Percentiles rank a stretch among this genome's conserved stretches.
Conservation (phyloP, 2,113 vertebrate species). For the Pycnonotus jocosus region DNA sequence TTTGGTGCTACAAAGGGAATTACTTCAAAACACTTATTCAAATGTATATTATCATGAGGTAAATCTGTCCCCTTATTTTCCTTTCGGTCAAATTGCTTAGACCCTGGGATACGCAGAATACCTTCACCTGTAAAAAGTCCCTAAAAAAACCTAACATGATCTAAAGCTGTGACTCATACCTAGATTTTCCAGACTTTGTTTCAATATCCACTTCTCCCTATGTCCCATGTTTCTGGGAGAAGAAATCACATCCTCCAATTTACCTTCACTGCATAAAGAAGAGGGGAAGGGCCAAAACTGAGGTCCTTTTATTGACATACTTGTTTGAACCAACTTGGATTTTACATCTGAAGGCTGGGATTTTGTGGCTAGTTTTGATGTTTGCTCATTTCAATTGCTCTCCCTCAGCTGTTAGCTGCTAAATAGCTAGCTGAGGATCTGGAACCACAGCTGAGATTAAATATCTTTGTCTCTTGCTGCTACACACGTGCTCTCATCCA, state of each 20-base stretch:
- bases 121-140: neutral
- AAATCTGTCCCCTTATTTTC: neutral
- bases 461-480: neutral
- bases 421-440: neutral
- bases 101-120: accelerated
- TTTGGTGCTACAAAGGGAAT: neutral
- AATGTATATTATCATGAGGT: neutral
- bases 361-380: neutral
- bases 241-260: neutral
- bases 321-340: neutral
- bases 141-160: neutral
- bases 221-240: neutral
- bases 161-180: neutral
- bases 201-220: neutral
- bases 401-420: neutral
- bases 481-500: neutral
- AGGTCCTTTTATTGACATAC: neutral
- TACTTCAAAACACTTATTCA: neutral
- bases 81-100: neutral
- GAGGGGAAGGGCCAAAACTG: neutral
- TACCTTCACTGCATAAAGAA: neutral
- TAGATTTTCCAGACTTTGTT: neutral
- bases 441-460: neutral
- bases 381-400: neutral
- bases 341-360: neutral